A percentile compares a stretch with the other conserved stretches of the same genome.
Evolutionary conservation across 2,888 invertebrate genomes (phyloP).

Genomic region (Lepas anatifera): DNA sequence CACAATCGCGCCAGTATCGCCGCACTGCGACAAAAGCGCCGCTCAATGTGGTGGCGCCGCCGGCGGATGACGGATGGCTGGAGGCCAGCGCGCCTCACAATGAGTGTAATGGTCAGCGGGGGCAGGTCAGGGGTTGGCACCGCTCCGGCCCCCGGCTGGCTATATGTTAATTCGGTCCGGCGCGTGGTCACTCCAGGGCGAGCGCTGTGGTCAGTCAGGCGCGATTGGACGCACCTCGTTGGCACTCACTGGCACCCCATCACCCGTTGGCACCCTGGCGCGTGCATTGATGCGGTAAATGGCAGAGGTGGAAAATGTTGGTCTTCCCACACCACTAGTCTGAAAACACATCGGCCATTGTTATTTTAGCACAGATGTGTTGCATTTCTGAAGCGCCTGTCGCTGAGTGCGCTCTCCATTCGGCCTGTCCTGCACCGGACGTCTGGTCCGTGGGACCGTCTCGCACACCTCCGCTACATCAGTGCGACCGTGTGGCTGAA

Average conservation of each 20-base stretch:
- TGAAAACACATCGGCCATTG: too few relatives aligned
- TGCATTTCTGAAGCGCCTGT: too few relatives aligned
- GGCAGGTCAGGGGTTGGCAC: background rate
- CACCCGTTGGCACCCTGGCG: background rate
- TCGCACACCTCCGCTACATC: too few relatives aligned
- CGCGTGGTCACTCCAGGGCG: background rate
- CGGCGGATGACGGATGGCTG: background rate
- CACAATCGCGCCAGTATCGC: background rate
- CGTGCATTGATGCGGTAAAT: background rate
- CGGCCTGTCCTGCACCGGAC: too few relatives aligned
- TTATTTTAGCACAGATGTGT: too few relatives aligned
- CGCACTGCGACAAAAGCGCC: background rate
- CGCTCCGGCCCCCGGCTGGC: background rate
- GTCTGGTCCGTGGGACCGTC: too few relatives aligned
- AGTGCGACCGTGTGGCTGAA: too few relatives aligned
- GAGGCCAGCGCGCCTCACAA: background rate
- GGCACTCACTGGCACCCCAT: too few relatives aligned
- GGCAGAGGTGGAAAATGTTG: too few relatives aligned
- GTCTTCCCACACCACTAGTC: too few relatives aligned
- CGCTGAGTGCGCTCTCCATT: too few relatives aligned
- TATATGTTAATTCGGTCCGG: background rate
- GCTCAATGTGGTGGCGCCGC: background rate
- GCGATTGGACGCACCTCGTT: background rate
- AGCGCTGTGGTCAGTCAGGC: background rate
- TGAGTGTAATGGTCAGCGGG: background rate